Percentiles rank a stretch among this genome's conserved stretches.
Conservation (phyloP, 2,888 invertebrate species). For the Alcis repandata region DNA sequence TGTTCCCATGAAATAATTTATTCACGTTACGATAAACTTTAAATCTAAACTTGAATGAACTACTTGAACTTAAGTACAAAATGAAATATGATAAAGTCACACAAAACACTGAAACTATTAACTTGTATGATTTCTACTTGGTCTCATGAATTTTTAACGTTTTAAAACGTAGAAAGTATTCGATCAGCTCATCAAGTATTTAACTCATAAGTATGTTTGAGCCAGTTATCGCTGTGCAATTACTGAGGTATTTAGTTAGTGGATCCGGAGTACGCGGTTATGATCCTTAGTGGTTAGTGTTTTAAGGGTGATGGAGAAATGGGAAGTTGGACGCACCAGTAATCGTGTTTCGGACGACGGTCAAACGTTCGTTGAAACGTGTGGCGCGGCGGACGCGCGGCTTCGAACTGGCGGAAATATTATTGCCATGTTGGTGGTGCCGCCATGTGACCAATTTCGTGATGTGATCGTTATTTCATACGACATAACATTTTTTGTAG, state of each 20-base stretch:
- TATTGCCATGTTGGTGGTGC: conserved; percentile 75
- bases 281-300: conserved; percentile 39
- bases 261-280: conserved; percentile 32
- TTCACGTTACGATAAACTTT: conserved; percentile 5
- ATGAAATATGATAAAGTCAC: background rate
- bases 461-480: conserved; percentile 67
- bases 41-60: conserved; percentile 8
- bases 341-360: conserved; percentile 54
- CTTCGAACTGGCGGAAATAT: conserved; percentile 66
- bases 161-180: conserved; percentile 53
- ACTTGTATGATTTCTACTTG: conserved; percentile 14
- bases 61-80: background rate
- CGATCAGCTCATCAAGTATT: conserved; percentile 56
- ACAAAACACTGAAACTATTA: conserved; percentile 24
- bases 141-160: conserved; percentile 33
- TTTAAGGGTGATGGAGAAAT: conserved; percentile 39
- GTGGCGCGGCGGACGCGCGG: conserved; percentile 73
- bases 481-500: conserved; percentile 27
- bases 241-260: conserved; percentile 39
- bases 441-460: conserved; percentile 79
- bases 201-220: conserved; percentile 41
- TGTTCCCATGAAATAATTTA: conserved; percentile 25
- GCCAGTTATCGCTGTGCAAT: conserved; percentile 42
- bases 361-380: conserved; percentile 62
- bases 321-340: conserved; percentile 68